phyloP scores from a whole-genome alignment of 1,140 invertebrate genomes.

The Schlechtendalia chinensis region DNA sequence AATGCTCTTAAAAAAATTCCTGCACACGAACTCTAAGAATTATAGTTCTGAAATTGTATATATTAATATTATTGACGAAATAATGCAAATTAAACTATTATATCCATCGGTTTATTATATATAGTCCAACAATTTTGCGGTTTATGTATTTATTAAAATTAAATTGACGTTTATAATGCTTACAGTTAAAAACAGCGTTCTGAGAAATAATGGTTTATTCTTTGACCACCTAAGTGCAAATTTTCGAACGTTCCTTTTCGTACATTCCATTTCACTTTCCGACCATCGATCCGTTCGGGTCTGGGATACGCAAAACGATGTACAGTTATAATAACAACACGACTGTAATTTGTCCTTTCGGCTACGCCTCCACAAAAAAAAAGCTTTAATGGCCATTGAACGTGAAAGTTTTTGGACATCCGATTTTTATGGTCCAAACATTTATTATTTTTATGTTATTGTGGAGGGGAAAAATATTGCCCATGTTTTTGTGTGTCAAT shows the following conservation, averaged over 20 bases:
- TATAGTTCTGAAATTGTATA: too few species aligned
- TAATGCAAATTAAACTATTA: background rate
- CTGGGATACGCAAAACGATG: background rate
- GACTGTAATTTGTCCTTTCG: conserved; percentile 36
- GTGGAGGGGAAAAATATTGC: background rate
- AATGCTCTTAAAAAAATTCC: too few species aligned
- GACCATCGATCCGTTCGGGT: conserved; percentile 32
- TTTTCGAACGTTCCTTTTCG: conserved; percentile 13
- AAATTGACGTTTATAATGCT: background rate
- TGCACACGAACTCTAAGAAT: too few species aligned
- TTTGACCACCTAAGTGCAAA: conserved; percentile 25
- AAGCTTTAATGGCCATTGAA: conserved; percentile 33
- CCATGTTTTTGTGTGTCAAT: conserved; percentile 16
- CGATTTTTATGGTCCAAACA: conserved; percentile 7
- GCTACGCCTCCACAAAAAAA: conserved; percentile 19
- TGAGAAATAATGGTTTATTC: background rate
- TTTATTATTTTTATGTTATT: conserved; percentile 36
- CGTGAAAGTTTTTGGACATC: conserved; percentile 29
- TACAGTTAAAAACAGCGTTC: conserved; percentile 5
- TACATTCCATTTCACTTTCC: conserved; percentile 24
- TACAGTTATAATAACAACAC: conserved; percentile 20
- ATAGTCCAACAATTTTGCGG: background rate
- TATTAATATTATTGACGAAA: too few species aligned
- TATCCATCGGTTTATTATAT: too few species aligned
- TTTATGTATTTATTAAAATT: conserved; percentile 22